phyloP scores from a whole-genome alignment of 35 echinoderm and acorn worm genomes.

The Apostichopus californicus region DNA sequence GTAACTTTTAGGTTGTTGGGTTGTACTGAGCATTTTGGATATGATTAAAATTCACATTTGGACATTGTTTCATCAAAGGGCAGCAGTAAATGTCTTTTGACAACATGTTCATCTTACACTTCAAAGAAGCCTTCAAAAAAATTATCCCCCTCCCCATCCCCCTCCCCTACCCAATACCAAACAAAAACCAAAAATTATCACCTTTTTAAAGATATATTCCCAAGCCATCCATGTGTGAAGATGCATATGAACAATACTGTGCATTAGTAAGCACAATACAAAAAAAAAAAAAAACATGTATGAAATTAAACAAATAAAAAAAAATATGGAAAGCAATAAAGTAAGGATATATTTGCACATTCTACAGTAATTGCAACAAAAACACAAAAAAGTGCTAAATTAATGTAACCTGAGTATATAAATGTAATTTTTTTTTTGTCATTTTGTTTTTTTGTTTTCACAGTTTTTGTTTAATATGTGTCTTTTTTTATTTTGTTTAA shows the following conservation, averaged over 20 bases:
- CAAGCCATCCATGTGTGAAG: too few relatives aligned
- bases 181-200: too few relatives aligned
- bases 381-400: slow-evolving; percentile 65
- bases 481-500: neutral
- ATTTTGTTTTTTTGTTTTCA: neutral
- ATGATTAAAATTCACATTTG: too few relatives aligned
- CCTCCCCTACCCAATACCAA: too few relatives aligned
- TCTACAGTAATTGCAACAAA: slow-evolving; percentile 68
- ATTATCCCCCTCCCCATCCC: too few relatives aligned
- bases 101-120: too few relatives aligned
- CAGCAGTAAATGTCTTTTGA: too few relatives aligned
- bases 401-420: slow-evolving; percentile 52
- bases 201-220: too few relatives aligned
- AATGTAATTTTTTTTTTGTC: neutral
- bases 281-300: slow-evolving; percentile 8
- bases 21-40: too few relatives aligned
- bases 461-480: neutral
- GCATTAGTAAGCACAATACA: slow-evolving; percentile 16
- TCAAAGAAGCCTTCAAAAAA: too few relatives aligned
- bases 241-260: slow-evolving; percentile 13
- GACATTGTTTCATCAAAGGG: too few relatives aligned
- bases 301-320: slow-evolving; percentile 5
- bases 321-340: slow-evolving; percentile 60
- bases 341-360: slow-evolving; percentile 64
- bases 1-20: too few relatives aligned